Percentiles rank a stretch among this genome's conserved stretches.
phyloP scores from a whole-genome alignment of 2,797 vertebrate species.

The Pangasius sanitwongsei region DNA sequence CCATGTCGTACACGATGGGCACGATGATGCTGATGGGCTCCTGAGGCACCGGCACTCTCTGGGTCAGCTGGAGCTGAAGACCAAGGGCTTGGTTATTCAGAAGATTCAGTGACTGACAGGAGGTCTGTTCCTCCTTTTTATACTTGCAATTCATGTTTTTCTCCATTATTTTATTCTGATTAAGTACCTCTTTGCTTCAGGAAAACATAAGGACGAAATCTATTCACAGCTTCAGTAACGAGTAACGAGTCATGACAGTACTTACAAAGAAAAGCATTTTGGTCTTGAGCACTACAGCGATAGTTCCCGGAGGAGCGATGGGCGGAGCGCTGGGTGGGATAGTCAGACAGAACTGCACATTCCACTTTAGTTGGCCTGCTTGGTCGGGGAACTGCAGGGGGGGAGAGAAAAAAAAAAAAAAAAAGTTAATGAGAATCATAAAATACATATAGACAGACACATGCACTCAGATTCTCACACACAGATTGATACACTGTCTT shows the following conservation, averaged over 20 bases:
- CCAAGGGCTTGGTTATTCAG: constrained; percentile 17
- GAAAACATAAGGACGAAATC: background rate
- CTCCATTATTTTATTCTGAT: background rate
- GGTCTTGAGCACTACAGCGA: constrained; percentile 98
- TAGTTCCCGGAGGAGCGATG: constrained; percentile 96
- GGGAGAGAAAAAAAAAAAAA: constrained; percentile 33
- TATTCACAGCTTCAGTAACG: background rate
- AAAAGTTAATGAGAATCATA: background rate
- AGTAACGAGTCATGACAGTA: constrained; percentile 45
- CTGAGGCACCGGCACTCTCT: constrained; percentile 90
- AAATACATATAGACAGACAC: background rate
- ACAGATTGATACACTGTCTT: constrained; percentile 57
- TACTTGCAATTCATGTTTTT: background rate
- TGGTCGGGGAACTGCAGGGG: constrained; percentile 93
- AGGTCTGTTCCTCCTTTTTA: background rate
- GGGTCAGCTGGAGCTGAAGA: constrained; percentile 93
- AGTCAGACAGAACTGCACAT: constrained; percentile 98
- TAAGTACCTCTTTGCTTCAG: background rate
- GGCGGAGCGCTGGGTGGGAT: constrained; percentile 98
- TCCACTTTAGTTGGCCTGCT: constrained; percentile 94
- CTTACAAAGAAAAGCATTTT: constrained; percentile 99
- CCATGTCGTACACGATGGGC: constrained; percentile 99
- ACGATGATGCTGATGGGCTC: constrained; percentile 97
- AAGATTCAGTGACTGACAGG: background rate
- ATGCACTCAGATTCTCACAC: background rate